phyloP scores from a whole-genome alignment of 2,113 vertebrate species.

The Menidia beryllina region DNA sequence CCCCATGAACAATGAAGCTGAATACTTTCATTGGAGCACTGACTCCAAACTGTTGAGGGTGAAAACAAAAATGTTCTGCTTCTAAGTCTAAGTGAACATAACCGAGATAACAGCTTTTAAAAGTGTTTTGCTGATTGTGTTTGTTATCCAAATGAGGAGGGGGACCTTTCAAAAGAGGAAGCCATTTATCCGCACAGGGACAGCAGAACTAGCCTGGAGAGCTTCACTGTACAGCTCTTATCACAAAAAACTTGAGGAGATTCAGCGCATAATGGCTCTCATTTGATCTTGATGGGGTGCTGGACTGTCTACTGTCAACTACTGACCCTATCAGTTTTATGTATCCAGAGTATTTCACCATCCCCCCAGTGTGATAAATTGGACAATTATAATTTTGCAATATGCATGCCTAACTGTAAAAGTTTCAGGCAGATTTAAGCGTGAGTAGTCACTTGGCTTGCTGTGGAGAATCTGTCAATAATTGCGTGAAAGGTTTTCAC shows the following conservation, averaged over 20 bases:
- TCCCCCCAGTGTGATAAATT: conserved; percentile 44
- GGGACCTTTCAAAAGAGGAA: conserved; percentile 78
- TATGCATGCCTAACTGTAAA: conserved; percentile 33
- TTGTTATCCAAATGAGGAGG: conserved; percentile 74
- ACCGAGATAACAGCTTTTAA: conserved; percentile 62
- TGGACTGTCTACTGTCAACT: conserved; percentile 71
- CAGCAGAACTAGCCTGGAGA: conserved; percentile 77
- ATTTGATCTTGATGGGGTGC: conserved; percentile 69
- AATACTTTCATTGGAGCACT: conserved; percentile 28
- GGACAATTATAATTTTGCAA: conserved; percentile 63
- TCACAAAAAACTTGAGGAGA: conserved; percentile 64
- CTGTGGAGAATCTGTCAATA: conserved; percentile 66
- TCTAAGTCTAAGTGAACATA: conserved; percentile 48
- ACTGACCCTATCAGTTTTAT: conserved; percentile 48
- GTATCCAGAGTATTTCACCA: conserved; percentile 58
- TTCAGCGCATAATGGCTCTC: conserved; percentile 56
- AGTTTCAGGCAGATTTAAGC: conserved; percentile 28
- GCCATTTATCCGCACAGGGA: conserved; percentile 72
- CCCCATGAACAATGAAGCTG: conserved; percentile 23
- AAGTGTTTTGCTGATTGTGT: conserved; percentile 67
- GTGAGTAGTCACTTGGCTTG: conserved; percentile 54
- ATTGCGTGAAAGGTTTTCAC: conserved; percentile 63
- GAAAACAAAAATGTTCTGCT: conserved; percentile 51
- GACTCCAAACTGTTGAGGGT: conserved; percentile 43
- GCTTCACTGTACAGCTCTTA: conserved; percentile 73